phyloP scores from a whole-genome alignment of 2,113 vertebrate species.

The Indicator maculatus region DNA sequence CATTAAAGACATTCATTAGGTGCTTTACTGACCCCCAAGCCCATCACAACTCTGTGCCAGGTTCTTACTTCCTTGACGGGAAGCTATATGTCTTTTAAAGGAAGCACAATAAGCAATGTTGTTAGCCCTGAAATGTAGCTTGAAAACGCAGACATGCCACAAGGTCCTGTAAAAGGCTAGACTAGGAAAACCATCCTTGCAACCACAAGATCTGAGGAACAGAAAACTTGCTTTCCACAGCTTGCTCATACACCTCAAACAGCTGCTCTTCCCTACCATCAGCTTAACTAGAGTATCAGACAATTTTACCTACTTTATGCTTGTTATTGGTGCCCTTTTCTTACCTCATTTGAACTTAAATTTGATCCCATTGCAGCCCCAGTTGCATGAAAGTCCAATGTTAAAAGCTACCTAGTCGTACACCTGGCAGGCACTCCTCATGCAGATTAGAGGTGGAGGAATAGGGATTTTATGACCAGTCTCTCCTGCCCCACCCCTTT shows the following conservation, averaged over 20 bases:
- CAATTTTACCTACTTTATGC: background rate
- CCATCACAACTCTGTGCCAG: background rate
- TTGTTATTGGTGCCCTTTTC: background rate
- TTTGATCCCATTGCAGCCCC: slow-evolving; percentile 64
- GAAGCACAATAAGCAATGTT: rapidly evolving
- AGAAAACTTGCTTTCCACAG: rapidly evolving
- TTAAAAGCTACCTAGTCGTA: background rate
- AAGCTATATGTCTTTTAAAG: background rate
- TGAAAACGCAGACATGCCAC: background rate
- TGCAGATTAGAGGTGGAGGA: slow-evolving; percentile 34
- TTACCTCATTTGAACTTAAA: slow-evolving; percentile 72
- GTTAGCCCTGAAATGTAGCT: background rate
- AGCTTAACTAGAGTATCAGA: background rate
- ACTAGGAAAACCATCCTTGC: background rate
- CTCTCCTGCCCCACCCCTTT: slow-evolving; percentile 35
- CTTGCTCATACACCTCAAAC: background rate
- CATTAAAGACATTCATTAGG: background rate
- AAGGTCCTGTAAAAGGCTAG: background rate
- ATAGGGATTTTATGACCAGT: slow-evolving; percentile 44
- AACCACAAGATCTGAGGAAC: background rate
- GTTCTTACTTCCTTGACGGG: background rate
- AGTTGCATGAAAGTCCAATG: slow-evolving; percentile 37
- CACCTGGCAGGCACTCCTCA: background rate
- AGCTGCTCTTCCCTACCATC: background rate
- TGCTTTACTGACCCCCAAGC: background rate